A percentile compares a stretch with the other conserved stretches of the same genome.
Conservation (phyloP, 2,888 invertebrate genomes). For the Ditula angustiorana region DNA sequence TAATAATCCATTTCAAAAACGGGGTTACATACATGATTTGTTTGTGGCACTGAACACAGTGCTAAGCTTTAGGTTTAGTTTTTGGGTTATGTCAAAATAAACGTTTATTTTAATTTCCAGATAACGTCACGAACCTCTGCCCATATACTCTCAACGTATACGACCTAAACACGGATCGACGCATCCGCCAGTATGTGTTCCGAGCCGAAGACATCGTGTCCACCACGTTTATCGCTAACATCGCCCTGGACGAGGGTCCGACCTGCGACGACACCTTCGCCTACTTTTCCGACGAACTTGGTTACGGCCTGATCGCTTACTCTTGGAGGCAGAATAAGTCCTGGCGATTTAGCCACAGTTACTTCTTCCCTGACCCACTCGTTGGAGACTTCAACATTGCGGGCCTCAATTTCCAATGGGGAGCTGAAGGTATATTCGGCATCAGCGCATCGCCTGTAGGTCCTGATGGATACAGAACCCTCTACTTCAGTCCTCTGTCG, state of each 20-base stretch:
- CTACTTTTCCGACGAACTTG: slow-evolving; percentile 93
- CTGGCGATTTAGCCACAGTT: slow-evolving; percentile 92
- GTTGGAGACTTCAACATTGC: slow-evolving; percentile 92
- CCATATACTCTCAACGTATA: slow-evolving; percentile 92
- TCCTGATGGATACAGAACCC: slow-evolving; percentile 88
- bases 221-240: slow-evolving; percentile 94
- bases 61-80: too few relatives aligned
- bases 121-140: slow-evolving; percentile 88
- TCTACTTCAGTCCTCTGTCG: slow-evolving; percentile 92
- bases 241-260: slow-evolving; percentile 91
- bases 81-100: too few relatives aligned
- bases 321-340: slow-evolving; percentile 91
- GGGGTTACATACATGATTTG: too few relatives aligned
- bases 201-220: slow-evolving; percentile 90
- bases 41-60: too few relatives aligned
- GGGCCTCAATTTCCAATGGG: slow-evolving; percentile 94
- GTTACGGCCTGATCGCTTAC: slow-evolving; percentile 92
- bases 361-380: slow-evolving; percentile 92
- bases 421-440: slow-evolving; percentile 92
- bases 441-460: slow-evolving; percentile 89
- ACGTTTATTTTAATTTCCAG: slow-evolving; percentile 56
- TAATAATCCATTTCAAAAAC: too few relatives aligned
- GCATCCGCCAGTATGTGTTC: slow-evolving; percentile 89
- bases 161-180: slow-evolving; percentile 89
- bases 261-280: slow-evolving; percentile 91